A percentile compares a stretch with the other conserved stretches of the same genome.
These are phyloP conservation scores for Romanogobio albipinnatus DNA, from an alignment of 2,113 vertebrate species.

Conservation along the genomic window DNA sequence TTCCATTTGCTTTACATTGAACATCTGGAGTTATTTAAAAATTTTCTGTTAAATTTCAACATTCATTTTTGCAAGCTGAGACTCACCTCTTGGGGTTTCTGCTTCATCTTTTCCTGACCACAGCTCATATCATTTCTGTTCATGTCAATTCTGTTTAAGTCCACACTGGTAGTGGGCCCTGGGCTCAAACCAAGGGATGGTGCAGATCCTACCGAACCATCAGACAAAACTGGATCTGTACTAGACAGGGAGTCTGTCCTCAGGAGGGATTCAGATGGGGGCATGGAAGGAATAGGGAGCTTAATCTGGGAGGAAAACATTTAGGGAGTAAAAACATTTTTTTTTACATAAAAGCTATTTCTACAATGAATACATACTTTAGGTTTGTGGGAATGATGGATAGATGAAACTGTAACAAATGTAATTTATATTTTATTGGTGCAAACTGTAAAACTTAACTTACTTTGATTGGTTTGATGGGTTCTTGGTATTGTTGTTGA, in stretches of 20 bases:
- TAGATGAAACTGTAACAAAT: no score
- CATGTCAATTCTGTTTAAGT: slow-evolving; percentile 79
- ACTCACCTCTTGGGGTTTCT: slow-evolving; percentile 81
- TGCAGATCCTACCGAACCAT: slow-evolving; percentile 74
- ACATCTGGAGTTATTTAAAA: slow-evolving; percentile 7
- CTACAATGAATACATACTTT: background rate
- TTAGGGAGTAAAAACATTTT: no score
- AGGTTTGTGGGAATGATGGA: background rate
- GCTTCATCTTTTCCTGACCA: slow-evolving; percentile 81
- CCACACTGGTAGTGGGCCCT: slow-evolving; percentile 69
- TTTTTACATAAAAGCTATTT: background rate
- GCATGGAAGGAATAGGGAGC: slow-evolving; percentile 65
- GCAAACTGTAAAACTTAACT: background rate
- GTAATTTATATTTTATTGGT: background rate
- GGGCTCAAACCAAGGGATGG: slow-evolving; percentile 77
- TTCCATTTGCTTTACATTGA: background rate
- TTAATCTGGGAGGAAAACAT: slow-evolving; percentile 67
- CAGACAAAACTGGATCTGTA: slow-evolving; percentile 73
- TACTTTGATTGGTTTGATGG: slow-evolving; percentile 74
- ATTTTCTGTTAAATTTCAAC: slow-evolving; percentile 6
- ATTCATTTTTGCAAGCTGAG: background rate
- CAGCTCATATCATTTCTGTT: slow-evolving; percentile 77
- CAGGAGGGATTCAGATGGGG: slow-evolving; percentile 70
- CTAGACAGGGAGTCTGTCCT: slow-evolving; percentile 75
- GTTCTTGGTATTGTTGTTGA: slow-evolving; percentile 67